Conservation (phyloP, 92 coral and sea anemone species). For the Siderastrea radians region DNA sequence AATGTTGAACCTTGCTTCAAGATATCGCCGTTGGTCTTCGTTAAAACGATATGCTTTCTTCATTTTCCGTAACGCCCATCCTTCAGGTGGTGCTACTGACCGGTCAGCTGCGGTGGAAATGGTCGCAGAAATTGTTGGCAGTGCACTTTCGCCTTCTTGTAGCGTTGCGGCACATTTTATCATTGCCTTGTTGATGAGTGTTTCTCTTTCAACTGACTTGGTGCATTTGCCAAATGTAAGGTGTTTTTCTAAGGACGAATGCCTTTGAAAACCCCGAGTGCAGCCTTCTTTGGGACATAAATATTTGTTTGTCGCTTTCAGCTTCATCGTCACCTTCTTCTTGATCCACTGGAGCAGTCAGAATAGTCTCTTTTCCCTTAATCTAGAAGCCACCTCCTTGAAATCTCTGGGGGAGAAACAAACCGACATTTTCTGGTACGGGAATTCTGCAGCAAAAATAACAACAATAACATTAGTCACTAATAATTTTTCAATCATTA, state of each 20-base stretch:
- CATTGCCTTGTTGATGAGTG: conserved; percentile 65
- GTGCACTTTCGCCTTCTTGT: conserved; percentile 57
- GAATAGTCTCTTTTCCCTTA: neutral
- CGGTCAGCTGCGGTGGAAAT: neutral
- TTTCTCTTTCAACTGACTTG: conserved; percentile 39
- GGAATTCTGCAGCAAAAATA: conserved; percentile 29
- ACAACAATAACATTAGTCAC: neutral
- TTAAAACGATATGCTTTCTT: conserved; percentile 42
- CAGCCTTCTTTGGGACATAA: conserved; percentile 41
- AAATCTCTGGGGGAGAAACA: conserved; percentile 45
- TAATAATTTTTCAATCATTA: neutral
- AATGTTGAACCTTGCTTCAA: conserved; percentile 34
- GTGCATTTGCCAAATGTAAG: conserved; percentile 45
- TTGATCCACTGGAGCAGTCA: conserved; percentile 14
- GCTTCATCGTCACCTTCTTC: conserved; percentile 32
- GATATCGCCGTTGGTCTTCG: conserved; percentile 13
- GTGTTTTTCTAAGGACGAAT: conserved; percentile 38
- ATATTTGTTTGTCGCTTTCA: conserved; percentile 30
- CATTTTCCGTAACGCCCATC: conserved; percentile 47
- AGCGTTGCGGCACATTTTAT: conserved; percentile 50
- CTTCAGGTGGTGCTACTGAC: conserved; percentile 16
- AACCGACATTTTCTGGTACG: conserved; percentile 18
- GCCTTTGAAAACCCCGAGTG: conserved; percentile 38
- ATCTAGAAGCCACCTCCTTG: conserved; percentile 12
- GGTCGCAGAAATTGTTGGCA: conserved; percentile 49